These are phyloP conservation scores for Lepidochitona cinerea DNA, from an alignment of 2,888 invertebrate genomes.

Conservation along the genomic window DNA sequence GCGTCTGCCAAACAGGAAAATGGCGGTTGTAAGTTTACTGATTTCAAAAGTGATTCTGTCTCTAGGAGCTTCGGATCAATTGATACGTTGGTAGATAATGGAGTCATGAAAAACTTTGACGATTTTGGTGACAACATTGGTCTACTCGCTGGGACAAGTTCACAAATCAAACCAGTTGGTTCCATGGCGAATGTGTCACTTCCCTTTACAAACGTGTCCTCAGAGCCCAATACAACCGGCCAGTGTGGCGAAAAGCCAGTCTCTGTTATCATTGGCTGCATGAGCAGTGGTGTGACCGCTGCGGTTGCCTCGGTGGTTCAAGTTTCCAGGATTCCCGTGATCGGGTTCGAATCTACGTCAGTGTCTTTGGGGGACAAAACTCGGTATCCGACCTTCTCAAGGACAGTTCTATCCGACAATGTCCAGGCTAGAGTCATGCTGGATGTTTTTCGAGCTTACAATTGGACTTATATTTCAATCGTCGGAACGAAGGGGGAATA, in stretches of 20 bases:
- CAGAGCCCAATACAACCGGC: not conserved
- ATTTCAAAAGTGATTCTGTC: not conserved
- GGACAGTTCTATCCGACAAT: conserved; percentile 10
- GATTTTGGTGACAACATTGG: not conserved
- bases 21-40: not conserved
- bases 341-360: conserved; percentile 5
- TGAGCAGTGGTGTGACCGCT: not conserved
- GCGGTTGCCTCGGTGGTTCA: not conserved
- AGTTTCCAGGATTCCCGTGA: not conserved
- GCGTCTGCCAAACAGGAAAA: not conserved
- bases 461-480: conserved; percentile 7
- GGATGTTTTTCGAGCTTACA: not conserved
- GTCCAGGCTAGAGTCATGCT: not conserved
- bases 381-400: conserved; percentile 1
- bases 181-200: not conserved
- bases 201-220: not conserved
- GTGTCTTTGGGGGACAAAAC: not conserved
- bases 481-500: conserved; percentile 11
- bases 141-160: not conserved
- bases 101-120: not conserved
- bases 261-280: not conserved
- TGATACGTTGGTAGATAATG: too few species aligned
- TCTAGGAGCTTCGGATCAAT: not conserved
- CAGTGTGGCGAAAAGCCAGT: conserved; percentile 1
- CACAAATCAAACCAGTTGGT: not conserved